A percentile compares a stretch with the other conserved stretches of the same genome.
Evolutionary conservation across 2,797 vertebrate species (phyloP).

Genomic region (Remorina albescens): DNA sequence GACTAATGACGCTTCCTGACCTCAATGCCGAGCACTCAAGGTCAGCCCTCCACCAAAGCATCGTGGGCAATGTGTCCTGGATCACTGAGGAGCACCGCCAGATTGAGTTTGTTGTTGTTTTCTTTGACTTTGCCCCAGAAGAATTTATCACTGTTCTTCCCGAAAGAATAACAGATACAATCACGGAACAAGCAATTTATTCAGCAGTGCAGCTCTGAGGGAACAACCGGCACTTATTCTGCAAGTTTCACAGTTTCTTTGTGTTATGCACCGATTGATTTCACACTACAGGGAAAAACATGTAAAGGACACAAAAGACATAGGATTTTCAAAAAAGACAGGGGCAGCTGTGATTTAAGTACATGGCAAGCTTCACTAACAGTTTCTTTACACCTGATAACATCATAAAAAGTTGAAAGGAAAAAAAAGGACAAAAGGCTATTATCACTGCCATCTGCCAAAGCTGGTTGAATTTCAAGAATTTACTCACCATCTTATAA

Average conservation of each 20-base stretch:
- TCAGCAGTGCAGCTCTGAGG: conserved; percentile 32
- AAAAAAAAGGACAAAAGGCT: no score
- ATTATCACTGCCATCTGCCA: no score
- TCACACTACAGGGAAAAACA: conserved; percentile 12
- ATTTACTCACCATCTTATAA: not conserved
- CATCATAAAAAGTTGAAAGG: not conserved
- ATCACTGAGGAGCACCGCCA: conserved; percentile 65
- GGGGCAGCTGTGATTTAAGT: not conserved
- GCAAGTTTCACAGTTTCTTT: conserved; percentile 27
- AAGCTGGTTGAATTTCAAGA: not conserved
- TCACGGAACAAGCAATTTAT: conserved; percentile 57
- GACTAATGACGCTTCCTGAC: conserved; percentile 82
- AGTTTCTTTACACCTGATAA: not conserved
- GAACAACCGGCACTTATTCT: conserved; percentile 28
- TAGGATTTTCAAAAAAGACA: not conserved
- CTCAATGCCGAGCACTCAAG: conserved; percentile 80
- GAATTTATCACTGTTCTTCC: conserved; percentile 73
- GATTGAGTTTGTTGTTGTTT: conserved; percentile 77
- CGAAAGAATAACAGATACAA: conserved; percentile 67
- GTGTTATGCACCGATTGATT: conserved; percentile 31
- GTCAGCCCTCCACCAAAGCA: conserved; percentile 81
- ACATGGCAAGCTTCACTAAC: not conserved
- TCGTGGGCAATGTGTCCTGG: conserved; percentile 80
- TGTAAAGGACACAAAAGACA: conserved; percentile 12
- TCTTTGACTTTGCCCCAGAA: conserved; percentile 82